A percentile compares a stretch with the other conserved stretches of the same genome.
Evolutionary conservation across 2,797 vertebrate species (phyloP).

Genomic region (Micromesistius poutassou): DNA sequence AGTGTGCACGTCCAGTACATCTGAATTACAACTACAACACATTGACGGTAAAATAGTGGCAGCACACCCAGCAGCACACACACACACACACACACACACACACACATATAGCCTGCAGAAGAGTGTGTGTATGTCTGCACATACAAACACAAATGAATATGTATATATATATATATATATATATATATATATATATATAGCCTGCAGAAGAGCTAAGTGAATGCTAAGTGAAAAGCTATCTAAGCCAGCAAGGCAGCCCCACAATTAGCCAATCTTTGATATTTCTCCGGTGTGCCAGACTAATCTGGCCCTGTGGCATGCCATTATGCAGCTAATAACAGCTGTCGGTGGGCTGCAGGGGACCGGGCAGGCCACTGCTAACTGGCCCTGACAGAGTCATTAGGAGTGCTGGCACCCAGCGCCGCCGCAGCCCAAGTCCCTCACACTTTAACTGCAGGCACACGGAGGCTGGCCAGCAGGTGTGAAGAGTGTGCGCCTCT

Average conservation of each 20-base stretch:
- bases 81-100: not conserved
- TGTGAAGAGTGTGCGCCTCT: conserved; percentile 45
- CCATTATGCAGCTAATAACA: conserved; percentile 82
- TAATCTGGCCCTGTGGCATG: conserved; percentile 77
- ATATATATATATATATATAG: conserved; percentile 46
- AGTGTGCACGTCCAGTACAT: not conserved
- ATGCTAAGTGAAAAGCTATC: conserved; percentile 49
- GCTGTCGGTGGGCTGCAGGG: conserved; percentile 75
- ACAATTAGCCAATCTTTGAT: conserved; percentile 69
- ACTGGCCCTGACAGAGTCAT: conserved; percentile 81
- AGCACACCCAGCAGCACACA: not conserved
- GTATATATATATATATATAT: not conserved
- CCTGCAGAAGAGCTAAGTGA: conserved; percentile 53
- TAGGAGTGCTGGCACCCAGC: conserved; percentile 75
- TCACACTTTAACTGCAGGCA: conserved; percentile 56
- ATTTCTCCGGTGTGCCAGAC: conserved; percentile 70
- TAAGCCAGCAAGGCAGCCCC: conserved; percentile 48
- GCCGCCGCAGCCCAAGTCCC: conserved; percentile 65
- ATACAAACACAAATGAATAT: not conserved
- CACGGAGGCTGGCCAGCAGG: conserved; percentile 46
- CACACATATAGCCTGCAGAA: too few species aligned
- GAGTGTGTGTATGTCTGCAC: too few species aligned
- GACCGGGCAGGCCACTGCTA: conserved; percentile 68
- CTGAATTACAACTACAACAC: not conserved
- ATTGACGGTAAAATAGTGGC: not conserved